Conservation (phyloP, 1,140 invertebrate species). For the Palaemon carinicauda region DNA sequence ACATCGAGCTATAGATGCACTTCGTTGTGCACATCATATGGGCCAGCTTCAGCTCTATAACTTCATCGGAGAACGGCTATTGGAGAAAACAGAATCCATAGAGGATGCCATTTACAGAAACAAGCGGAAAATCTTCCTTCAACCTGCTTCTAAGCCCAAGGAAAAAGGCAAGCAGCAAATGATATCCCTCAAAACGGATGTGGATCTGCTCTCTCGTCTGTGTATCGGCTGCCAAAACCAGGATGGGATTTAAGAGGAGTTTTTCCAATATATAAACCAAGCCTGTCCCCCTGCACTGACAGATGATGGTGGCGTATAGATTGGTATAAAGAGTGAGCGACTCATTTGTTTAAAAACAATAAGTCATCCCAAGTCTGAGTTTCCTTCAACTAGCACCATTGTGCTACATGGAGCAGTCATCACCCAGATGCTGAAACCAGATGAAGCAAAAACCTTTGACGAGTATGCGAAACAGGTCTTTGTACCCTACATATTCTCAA, state of each 20-base stretch:
- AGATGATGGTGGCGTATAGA: not conserved
- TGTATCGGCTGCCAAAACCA: not conserved
- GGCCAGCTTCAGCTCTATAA: not conserved
- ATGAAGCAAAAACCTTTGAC: not conserved
- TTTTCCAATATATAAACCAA: not conserved
- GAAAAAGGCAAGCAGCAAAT: constrained; percentile 2
- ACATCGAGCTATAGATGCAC: not conserved
- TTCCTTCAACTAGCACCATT: not conserved
- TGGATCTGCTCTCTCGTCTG: constrained; percentile 1
- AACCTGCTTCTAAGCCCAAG: not conserved
- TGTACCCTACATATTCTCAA: not conserved
- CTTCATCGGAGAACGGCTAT: not conserved
- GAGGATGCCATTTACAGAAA: not conserved
- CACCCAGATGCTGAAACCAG: constrained; percentile 1
- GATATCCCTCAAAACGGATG: not conserved
- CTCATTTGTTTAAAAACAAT: not conserved
- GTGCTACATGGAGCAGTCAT: not conserved
- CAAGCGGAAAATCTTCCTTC: constrained; percentile 5
- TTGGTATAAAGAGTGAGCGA: not conserved
- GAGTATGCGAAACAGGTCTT: not conserved
- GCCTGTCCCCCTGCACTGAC: not conserved
- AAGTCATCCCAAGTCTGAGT: not conserved
- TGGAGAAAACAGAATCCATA: constrained; percentile 2
- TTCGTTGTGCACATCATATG: not conserved
- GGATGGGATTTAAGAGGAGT: not conserved